Conservation (phyloP, 1,140 invertebrate genomes). For the Akabosia matsudoensis region DNA sequence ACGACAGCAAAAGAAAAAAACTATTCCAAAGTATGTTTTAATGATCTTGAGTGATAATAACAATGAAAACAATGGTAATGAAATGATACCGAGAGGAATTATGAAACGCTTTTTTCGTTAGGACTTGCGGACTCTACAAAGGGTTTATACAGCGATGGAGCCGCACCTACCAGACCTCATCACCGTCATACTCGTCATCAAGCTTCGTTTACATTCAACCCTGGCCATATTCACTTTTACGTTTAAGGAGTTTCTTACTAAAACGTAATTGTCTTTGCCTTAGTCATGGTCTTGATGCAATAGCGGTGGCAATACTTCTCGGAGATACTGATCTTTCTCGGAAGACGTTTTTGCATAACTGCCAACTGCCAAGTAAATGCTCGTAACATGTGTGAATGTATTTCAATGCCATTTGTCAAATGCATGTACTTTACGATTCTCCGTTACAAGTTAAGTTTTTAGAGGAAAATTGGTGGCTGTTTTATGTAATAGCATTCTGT, state of each 20-base stretch:
- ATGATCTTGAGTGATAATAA: background rate
- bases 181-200: background rate
- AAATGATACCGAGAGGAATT: background rate
- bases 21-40: background rate
- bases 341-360: background rate
- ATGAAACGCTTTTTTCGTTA: no score
- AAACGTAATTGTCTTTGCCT: constrained; percentile 5
- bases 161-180: background rate
- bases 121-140: no score
- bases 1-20: background rate
- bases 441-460: no score
- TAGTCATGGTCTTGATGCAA: background rate
- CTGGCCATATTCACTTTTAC: no score
- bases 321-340: background rate
- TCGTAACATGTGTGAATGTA: no score
- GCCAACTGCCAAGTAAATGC: no score
- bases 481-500: no score
- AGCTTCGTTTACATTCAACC: background rate
- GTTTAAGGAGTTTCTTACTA: constrained; percentile 8
- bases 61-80: background rate
- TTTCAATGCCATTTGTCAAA: no score
- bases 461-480: no score
- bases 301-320: background rate
- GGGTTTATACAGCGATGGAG: background rate
- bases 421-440: no score